Base-by-base conservation (phyloP, 2,888 invertebrate genomes). In the Resseliella maxima region DNA sequence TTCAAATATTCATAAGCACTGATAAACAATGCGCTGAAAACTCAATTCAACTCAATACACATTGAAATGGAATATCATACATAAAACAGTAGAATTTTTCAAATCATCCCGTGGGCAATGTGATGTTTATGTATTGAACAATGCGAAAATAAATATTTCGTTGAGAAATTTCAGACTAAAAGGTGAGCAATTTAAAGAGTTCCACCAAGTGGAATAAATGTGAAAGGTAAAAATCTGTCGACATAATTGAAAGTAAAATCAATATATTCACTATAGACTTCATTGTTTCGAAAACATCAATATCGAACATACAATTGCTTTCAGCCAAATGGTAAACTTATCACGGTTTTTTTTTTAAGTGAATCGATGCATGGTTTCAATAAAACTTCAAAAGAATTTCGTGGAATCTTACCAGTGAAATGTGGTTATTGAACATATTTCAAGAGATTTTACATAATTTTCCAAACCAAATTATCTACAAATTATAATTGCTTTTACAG, bases 321-420 rank as follows among this genome's bases (percentile, higher is more conserved):
- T 72, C 72, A 72, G 72, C 72, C 72, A 15, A 27, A 72, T 72
- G 18, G 72, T 15, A n/a, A n/a, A n/a, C n/a, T n/a, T n/a, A 72
- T 72, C 72, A 15, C 15, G 2, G 24, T 0, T 3, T 1, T 59
- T 24, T 2, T 59, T 59, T 59, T 24, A 59, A 59, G 59, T 59
- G 59, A 59, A 59, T 59, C 1, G 24, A 59, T 35, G 1, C 8
- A 12, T 5, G 0, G 72, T 15, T 31, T 18, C 27, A 72, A 72
- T n/a, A 72, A 27, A 27, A 72, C 35, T 72, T 72, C 72, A 72
- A 72, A 72, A 72, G 72, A 72, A 72, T 72, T 72, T 72, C 18
- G 35, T n/a, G n/a, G n/a, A n/a, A n/a, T n/a, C n/a, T n/a, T n/a
- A n/a, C n/a, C n/a, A n/a, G n/a, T n/a, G n/a, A n/a, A n/a, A n/a